These are phyloP conservation scores for Heliconius eleuchia DNA, from an alignment of 1,140 invertebrate species.

Conservation along the genomic window DNA sequence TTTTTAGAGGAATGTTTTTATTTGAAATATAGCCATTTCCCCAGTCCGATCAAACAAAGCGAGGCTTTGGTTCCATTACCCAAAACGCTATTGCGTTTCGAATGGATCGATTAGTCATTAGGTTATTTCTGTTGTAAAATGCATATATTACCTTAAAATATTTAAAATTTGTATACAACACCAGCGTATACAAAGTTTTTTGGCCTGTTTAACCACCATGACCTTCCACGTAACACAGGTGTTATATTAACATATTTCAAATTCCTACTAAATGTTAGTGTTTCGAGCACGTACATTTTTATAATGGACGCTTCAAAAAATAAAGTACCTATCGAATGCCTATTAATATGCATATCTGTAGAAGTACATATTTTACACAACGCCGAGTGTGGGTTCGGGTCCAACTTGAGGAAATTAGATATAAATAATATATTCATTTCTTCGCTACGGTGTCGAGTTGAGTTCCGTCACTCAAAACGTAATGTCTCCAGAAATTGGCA, in stretches of 20 bases:
- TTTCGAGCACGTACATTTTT: constrained; percentile 2
- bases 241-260: constrained; percentile 8
- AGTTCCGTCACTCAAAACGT: no score
- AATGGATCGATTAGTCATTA: no score
- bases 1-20: neutral
- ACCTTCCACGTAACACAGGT: constrained; percentile 30
- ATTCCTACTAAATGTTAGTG: constrained; percentile 14
- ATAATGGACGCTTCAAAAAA: neutral
- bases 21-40: neutral
- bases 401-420: no score
- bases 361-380: neutral
- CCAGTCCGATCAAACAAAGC: neutral
- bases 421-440: no score
- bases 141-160: neutral
- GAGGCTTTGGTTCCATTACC: neutral
- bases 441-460: no score
- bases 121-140: neutral
- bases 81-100: neutral
- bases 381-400: no score
- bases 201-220: constrained; percentile 20
- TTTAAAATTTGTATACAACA: neutral
- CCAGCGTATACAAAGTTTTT: neutral
- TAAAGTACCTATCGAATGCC: neutral
- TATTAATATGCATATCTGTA: neutral
- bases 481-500: no score